Conservation (phyloP, 2,113 vertebrate species). For the Engraulis encrasicolus region DNA sequence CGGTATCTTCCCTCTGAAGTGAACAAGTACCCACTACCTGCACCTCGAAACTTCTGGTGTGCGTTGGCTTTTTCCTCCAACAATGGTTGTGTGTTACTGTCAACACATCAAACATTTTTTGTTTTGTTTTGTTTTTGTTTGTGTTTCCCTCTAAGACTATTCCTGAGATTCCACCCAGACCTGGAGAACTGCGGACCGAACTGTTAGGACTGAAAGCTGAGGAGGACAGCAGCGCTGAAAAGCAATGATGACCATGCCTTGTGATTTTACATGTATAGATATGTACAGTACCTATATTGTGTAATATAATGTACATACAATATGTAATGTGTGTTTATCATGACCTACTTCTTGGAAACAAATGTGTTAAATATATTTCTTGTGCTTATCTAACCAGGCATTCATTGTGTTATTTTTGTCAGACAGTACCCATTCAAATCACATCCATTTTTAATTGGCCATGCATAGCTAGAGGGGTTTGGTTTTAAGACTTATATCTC, state of each 20-base stretch:
- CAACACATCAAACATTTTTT: not conserved
- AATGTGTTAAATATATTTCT: not conserved
- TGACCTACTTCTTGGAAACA: not conserved
- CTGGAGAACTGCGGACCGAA: slow-evolving; percentile 89
- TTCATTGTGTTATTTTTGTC: not conserved
- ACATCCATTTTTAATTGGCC: no score
- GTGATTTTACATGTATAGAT: slow-evolving; percentile 4
- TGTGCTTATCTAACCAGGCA: not conserved
- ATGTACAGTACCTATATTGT: slow-evolving; percentile 23
- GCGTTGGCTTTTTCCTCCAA: no score
- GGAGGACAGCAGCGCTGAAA: slow-evolving; percentile 48
- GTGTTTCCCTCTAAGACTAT: slow-evolving; percentile 79
- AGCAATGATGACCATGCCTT: slow-evolving; percentile 34
- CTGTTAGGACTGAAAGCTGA: slow-evolving; percentile 80
- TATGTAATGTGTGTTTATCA: not conserved
- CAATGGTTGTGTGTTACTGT: no score
- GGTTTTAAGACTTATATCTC: no score
- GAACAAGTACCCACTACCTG: no score
- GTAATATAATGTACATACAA: not conserved
- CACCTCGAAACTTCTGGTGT: no score
- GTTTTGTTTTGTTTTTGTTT: not conserved
- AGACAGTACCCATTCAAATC: no score
- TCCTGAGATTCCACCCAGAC: slow-evolving; percentile 89
- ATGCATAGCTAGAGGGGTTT: no score
- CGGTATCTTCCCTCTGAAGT: no score